Percentiles rank a stretch among this genome's conserved stretches.
Evolutionary conservation across 92 coral and sea anemone species (phyloP).

Genomic region (Phymanthus crucifer): DNA sequence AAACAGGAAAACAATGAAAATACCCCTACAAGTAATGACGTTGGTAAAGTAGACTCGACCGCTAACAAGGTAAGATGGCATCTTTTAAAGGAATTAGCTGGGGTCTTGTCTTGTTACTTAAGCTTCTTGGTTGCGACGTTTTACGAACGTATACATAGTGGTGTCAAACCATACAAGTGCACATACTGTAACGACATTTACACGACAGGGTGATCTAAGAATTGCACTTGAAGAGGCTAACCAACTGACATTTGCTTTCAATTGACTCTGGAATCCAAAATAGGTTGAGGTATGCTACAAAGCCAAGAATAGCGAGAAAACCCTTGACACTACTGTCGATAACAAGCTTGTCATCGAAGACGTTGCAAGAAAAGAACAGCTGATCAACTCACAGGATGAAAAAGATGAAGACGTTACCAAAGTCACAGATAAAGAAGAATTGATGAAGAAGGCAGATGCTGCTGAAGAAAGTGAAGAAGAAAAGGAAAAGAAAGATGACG

Average conservation of each 20-base stretch:
- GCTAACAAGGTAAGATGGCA: too few relatives aligned
- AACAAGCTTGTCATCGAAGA: constrained; percentile 23
- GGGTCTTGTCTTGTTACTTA: too few relatives aligned
- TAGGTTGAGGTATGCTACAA: background rate
- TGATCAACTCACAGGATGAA: constrained; percentile 2
- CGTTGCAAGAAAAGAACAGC: background rate
- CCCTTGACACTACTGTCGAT: background rate
- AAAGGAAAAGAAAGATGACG: constrained; percentile 31
- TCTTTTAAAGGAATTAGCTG: too few relatives aligned
- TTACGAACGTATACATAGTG: too few relatives aligned
- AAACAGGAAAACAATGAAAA: constrained; percentile 9
- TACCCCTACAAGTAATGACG: constrained; percentile 18
- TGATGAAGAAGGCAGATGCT: background rate
- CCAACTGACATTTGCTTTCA: background rate
- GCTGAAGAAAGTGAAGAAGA: constrained; percentile 22
- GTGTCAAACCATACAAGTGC: too few relatives aligned
- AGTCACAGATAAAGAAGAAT: background rate
- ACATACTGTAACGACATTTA: too few relatives aligned
- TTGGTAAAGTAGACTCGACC: too few relatives aligned
- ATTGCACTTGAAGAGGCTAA: background rate
- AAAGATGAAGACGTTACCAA: background rate
- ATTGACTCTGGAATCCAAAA: background rate
- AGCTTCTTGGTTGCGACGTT: too few relatives aligned
- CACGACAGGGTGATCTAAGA: too few relatives aligned
- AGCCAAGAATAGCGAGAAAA: background rate